Evolutionary conservation across 1,140 invertebrate genomes (phyloP).

Genomic region (Drosophila sp.): DNA sequence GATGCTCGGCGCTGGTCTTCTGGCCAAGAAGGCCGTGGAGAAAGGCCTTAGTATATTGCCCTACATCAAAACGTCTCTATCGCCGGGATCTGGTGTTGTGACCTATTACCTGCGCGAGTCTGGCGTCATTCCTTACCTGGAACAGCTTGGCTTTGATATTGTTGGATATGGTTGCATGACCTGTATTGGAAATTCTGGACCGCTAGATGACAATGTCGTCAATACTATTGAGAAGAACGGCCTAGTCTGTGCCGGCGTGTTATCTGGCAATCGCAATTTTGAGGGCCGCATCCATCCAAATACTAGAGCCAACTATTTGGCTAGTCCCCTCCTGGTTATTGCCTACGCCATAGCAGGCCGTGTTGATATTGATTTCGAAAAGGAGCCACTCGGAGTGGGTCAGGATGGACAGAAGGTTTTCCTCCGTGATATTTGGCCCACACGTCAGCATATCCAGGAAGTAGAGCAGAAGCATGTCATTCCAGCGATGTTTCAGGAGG

Average conservation of each 20-base stretch:
- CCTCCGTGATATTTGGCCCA: constrained; percentile 97
- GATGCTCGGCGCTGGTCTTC: constrained; percentile 96
- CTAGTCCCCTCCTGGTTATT: constrained; percentile 97
- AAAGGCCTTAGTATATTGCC: constrained; percentile 94
- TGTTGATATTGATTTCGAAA: constrained; percentile 97
- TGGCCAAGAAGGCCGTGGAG: constrained; percentile 97
- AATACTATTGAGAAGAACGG: constrained; percentile 98
- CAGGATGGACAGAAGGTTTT: constrained; percentile 90
- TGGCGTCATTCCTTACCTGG: constrained; percentile 93
- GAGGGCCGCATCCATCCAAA: constrained; percentile 98
- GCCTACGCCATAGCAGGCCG: constrained; percentile 98
- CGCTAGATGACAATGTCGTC: constrained; percentile 94
- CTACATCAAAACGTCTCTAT: constrained; percentile 98
- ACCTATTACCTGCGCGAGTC: constrained; percentile 95
- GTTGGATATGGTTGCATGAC: constrained; percentile 99
- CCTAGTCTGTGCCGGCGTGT: constrained; percentile 95
- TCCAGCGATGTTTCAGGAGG: constrained; percentile 98
- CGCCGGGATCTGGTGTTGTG: constrained; percentile 98
- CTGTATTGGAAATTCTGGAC: constrained; percentile 98
- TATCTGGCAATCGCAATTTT: constrained; percentile 98
- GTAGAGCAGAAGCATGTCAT: constrained; percentile 96
- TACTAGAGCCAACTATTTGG: constrained; percentile 97
- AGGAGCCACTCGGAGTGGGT: constrained; percentile 89
- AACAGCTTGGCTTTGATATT: constrained; percentile 95
- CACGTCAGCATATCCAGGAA: constrained; percentile 93